A percentile compares a stretch with the other conserved stretches of the same genome.
phyloP scores from a whole-genome alignment of 2,113 vertebrate species.

The Cheilinus undulatus region DNA sequence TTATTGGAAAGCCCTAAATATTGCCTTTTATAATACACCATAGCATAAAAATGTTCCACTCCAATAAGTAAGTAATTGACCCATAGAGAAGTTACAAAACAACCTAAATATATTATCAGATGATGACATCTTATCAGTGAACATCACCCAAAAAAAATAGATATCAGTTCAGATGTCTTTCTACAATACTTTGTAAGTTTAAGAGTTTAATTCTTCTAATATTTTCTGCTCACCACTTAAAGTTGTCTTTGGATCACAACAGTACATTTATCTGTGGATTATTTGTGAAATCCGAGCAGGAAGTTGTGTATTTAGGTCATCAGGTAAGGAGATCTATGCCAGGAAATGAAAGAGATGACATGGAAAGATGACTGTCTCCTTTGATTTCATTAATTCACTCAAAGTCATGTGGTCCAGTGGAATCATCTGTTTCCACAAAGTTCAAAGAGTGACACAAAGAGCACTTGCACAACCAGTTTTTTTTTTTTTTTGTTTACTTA shows the following conservation, averaged over 20 bases:
- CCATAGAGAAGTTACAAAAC: too few species aligned
- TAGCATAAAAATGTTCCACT: too few species aligned
- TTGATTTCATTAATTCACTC: background rate
- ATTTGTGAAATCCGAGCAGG: constrained; percentile 5
- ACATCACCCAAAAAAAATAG: too few species aligned
- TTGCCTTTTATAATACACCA: too few species aligned
- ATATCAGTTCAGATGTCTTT: too few species aligned
- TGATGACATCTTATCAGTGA: too few species aligned
- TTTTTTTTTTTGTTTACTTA: constrained; percentile 64
- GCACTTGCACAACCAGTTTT: constrained; percentile 51
- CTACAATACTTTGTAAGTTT: too few species aligned
- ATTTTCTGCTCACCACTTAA: too few species aligned
- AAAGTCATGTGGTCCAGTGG: background rate
- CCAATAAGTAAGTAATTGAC: too few species aligned
- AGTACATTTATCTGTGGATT: background rate
- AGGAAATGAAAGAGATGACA: background rate
- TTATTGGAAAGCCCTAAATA: too few species aligned
- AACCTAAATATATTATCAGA: too few species aligned
- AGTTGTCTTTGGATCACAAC: background rate
- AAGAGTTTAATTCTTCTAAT: too few species aligned
- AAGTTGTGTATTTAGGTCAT: background rate
- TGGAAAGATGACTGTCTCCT: background rate
- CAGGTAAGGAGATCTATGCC: background rate
- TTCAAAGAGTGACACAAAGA: constrained; percentile 55
- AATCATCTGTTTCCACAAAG: constrained; percentile 25